Evolutionary conservation across 2,888 invertebrate species (phyloP).

Genomic region (Escarpia spicata): DNA sequence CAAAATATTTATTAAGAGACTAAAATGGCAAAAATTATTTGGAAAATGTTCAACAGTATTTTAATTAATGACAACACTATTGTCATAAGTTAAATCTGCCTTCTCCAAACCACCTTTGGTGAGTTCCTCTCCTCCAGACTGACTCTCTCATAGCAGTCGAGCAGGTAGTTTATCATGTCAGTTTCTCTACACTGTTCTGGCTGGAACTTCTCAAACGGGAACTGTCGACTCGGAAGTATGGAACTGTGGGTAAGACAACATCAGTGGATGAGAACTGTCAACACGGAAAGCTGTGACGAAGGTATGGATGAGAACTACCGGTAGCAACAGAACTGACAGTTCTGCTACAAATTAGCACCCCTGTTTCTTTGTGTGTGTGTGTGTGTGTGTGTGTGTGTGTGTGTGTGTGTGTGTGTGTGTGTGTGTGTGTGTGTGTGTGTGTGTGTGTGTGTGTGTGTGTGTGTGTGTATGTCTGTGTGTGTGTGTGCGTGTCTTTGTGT

Average conservation of each 20-base stretch:
- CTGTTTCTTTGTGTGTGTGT: neutral
- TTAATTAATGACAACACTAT: too few species aligned
- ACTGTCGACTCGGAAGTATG: conserved; percentile 25
- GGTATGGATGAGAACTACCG: too few species aligned
- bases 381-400: too few species aligned
- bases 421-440: too few species aligned
- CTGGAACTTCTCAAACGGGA: conserved; percentile 40
- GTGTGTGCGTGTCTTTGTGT: too few species aligned
- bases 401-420: too few species aligned
- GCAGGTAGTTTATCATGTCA: conserved; percentile 67
- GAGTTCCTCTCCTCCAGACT: conserved; percentile 79
- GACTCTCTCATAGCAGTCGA: conserved; percentile 78
- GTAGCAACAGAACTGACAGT: conserved; percentile 18
- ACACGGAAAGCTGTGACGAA: neutral
- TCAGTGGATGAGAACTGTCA: neutral
- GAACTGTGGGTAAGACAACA: conserved; percentile 18
- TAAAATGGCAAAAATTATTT: neutral
- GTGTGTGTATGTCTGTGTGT: too few species aligned
- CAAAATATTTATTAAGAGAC: neutral
- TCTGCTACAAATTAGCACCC: neutral
- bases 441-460: too few species aligned
- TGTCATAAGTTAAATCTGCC: neutral
- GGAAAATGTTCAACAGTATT: neutral
- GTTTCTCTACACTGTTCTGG: conserved; percentile 55
- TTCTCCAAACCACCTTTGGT: conserved; percentile 71